Evolutionary conservation across 2,888 invertebrate species (phyloP).

Genomic region (Amphipyra tragopoginis): DNA sequence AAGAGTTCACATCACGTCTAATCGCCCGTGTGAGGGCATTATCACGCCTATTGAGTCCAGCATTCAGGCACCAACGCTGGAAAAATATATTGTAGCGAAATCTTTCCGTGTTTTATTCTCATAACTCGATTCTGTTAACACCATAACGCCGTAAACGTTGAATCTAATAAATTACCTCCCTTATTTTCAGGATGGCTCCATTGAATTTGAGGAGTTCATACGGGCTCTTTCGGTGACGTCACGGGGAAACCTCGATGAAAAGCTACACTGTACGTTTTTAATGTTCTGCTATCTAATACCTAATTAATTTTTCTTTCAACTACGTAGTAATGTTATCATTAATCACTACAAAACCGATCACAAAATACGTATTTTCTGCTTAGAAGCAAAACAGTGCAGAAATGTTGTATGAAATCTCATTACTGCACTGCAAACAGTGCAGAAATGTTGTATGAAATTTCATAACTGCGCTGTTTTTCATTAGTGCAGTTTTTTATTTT

Average conservation of each 20-base stretch:
- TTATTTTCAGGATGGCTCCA: conserved; percentile 96
- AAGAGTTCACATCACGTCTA: conserved; percentile 16
- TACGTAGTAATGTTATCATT: too few relatives aligned
- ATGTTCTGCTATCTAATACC: neutral
- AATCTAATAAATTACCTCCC: conserved; percentile 14
- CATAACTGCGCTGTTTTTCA: too few relatives aligned
- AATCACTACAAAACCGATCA: too few relatives aligned
- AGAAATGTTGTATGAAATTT: too few relatives aligned
- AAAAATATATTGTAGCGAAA: conserved; percentile 6
- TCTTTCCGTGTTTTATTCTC: conserved; percentile 1
- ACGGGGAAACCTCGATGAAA: conserved; percentile 99
- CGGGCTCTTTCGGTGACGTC: conserved; percentile 99
- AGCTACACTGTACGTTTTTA: conserved; percentile 97
- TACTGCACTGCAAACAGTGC: too few relatives aligned
- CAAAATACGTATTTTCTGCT: too few relatives aligned
- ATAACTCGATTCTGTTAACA: conserved; percentile 4
- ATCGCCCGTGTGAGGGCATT: conserved; percentile 14
- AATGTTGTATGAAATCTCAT: too few relatives aligned
- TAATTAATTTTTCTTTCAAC: too few relatives aligned
- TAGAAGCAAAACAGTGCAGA: too few relatives aligned
- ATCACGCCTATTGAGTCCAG: conserved; percentile 7
- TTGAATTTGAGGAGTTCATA: conserved; percentile 99
- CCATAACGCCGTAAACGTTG: neutral
- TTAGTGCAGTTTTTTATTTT: too few relatives aligned
- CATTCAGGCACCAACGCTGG: neutral